phyloP scores from a whole-genome alignment of 2,888 invertebrate species.

The Nomada ruficornis region DNA sequence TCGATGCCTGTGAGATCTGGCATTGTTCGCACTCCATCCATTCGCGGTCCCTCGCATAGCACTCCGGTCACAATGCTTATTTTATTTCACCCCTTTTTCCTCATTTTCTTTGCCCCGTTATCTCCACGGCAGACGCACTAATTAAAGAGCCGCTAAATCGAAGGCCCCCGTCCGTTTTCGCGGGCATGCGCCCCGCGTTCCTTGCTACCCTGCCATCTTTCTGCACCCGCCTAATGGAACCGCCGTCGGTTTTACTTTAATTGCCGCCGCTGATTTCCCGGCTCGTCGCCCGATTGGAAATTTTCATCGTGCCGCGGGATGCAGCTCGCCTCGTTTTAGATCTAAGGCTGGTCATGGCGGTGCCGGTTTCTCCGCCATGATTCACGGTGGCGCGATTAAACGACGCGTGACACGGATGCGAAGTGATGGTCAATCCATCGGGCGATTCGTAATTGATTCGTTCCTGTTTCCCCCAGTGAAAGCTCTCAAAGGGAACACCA shows the following conservation, averaged over 20 bases:
- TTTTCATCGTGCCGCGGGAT: slow-evolving; percentile 4
- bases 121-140: slow-evolving; percentile 63
- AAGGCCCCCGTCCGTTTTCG: slow-evolving; percentile 6
- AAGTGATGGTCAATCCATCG: too few species aligned
- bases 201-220: background rate
- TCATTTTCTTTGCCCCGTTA: slow-evolving; percentile 38
- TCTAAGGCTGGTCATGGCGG: background rate
- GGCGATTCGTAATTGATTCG: too few species aligned
- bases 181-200: background rate
- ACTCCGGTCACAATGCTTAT: slow-evolving; percentile 67
- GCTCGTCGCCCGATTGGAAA: slow-evolving; percentile 16
- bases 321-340: slow-evolving; percentile 9
- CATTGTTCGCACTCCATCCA: slow-evolving; percentile 69
- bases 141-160: slow-evolving; percentile 64
- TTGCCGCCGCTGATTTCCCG: slow-evolving; percentile 20
- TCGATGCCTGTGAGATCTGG: slow-evolving; percentile 62
- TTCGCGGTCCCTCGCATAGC: slow-evolving; percentile 66
- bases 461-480: too few species aligned
- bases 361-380: too few species aligned
- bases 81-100: slow-evolving; percentile 37
- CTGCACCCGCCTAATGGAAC: background rate
- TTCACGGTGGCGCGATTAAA: too few species aligned
- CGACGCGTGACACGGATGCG: too few species aligned
- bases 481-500: too few species aligned
- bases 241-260: slow-evolving; percentile 22